Base-by-base conservation (phyloP, 2,113 vertebrate species). In the Spilogale gracilis region DNA sequence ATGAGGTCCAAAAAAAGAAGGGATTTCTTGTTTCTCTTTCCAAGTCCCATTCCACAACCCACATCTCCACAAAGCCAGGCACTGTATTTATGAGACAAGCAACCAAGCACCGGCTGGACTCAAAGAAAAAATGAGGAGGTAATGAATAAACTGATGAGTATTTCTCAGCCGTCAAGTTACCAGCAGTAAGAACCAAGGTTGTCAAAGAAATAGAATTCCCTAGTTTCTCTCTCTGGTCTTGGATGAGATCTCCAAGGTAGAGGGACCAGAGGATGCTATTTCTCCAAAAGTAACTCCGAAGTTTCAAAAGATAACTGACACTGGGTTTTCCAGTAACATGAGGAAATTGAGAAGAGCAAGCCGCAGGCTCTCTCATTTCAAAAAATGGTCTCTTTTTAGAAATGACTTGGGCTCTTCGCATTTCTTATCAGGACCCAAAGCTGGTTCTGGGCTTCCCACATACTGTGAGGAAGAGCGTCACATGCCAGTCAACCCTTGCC, bases 401-500 rank as follows among this genome's bases (percentile, higher is more conserved):
- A 80, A 96, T 25, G 52, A 30, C 61, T 80, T 54, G 56, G 38
- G 74, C 52, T 78, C 50, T 73, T 97, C 73, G 17, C 32, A 71
- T 80, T 88, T 87, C 60, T 48, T 81, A 0, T 83, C 67, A 90
- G 91, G 73, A 79, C 74, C 50, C 81, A 27, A 54, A 54, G 48
- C 43, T 63, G 21, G 12, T 25, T 87, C 74, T 90, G 58, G 56
- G 58, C 50, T 96, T 91, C 63, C 93, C 65, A 78, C 84, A 32
- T 60, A 56, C 90, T 43, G 91, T 91, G 95, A 94, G 38, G 69
- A 43, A 69, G 79, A 95, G 60, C 91, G 94, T 88, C 97, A 98
- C 50, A 32, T 97, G 96, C 50, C 97, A 97, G 54, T 98, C 97
- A 97, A 85, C 91, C 17, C 21, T 0, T 5, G 1, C 65, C 63